phyloP scores from a whole-genome alignment of 2,113 vertebrate genomes.

The Gallinago undulata region DNA sequence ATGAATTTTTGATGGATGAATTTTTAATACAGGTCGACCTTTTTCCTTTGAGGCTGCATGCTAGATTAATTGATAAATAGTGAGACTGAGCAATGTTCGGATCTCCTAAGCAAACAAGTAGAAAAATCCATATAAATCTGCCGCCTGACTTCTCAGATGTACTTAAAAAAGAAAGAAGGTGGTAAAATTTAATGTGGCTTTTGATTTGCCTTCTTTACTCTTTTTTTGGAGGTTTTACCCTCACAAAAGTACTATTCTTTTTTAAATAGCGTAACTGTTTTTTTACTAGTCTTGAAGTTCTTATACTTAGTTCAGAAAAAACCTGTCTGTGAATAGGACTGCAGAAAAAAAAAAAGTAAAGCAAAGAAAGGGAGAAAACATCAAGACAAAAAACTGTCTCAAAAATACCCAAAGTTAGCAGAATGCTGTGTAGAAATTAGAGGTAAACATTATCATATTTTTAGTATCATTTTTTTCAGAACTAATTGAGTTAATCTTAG shows the following conservation, averaged over 20 bases:
- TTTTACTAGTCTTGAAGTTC: constrained; percentile 1
- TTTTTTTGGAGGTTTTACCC: not conserved
- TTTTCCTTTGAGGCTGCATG: constrained; percentile 78
- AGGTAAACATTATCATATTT: not conserved
- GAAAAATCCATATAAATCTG: constrained; percentile 76
- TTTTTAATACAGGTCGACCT: constrained; percentile 81
- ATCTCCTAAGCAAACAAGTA: constrained; percentile 79
- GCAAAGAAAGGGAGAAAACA: not conserved
- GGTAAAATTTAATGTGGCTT: constrained; percentile 62
- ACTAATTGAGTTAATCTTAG: not conserved
- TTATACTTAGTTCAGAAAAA: not conserved
- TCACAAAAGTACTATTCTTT: not conserved
- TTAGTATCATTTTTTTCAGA: not conserved
- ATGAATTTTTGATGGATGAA: constrained; percentile 85
- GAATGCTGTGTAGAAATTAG: not conserved
- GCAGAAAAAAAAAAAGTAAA: not conserved
- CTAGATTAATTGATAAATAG: constrained; percentile 86
- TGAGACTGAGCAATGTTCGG: constrained; percentile 69
- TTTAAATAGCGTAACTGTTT: not conserved
- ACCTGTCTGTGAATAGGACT: not conserved
- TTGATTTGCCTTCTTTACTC: constrained; percentile 3
- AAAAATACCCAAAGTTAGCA: not conserved
- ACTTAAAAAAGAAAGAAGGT: constrained; percentile 61
- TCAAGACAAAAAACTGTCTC: not conserved
- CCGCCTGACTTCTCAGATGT: constrained; percentile 67